Evolutionary conservation across 1,140 invertebrate genomes (phyloP).

Genomic region (Polypedilum pembai): DNA sequence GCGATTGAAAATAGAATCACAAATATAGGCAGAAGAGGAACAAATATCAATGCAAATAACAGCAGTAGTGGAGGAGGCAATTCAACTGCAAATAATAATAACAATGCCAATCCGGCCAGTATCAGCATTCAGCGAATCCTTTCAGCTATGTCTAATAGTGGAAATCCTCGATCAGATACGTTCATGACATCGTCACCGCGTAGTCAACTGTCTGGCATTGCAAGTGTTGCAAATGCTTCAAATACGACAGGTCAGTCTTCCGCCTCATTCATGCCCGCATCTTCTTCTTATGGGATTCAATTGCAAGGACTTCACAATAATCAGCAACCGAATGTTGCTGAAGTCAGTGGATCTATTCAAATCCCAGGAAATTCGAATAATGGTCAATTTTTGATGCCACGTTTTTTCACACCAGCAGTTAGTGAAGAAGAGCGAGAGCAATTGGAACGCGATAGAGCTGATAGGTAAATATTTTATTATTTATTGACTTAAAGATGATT

Average conservation of each 20-base stretch:
- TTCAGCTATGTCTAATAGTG: constrained; percentile 29
- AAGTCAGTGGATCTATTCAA: not conserved
- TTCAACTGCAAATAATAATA: constrained; percentile 29
- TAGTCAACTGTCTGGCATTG: not conserved
- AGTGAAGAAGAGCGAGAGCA: constrained; percentile 40
- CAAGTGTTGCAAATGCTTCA: not conserved
- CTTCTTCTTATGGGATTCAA: not conserved
- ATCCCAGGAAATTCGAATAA: constrained; percentile 30
- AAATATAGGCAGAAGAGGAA: constrained; percentile 57
- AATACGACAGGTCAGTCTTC: not conserved
- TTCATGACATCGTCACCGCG: constrained; percentile 28
- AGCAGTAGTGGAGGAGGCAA: constrained; percentile 44
- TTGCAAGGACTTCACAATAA: not conserved
- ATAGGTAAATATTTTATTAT: constrained; percentile 36
- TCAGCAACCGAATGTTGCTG: not conserved
- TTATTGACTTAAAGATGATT: not conserved
- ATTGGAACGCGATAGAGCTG: constrained; percentile 39
- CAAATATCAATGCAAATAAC: constrained; percentile 52
- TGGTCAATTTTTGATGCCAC: constrained; percentile 40
- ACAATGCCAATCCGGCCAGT: not conserved
- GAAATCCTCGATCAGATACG: constrained; percentile 15
- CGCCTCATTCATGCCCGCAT: not conserved
- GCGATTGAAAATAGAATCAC: constrained; percentile 37
- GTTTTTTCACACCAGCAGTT: constrained; percentile 42
- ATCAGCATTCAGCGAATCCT: constrained; percentile 29